Evolutionary conservation across 2,888 invertebrate species (phyloP).

Genomic region (Cepaea hortensis): DNA sequence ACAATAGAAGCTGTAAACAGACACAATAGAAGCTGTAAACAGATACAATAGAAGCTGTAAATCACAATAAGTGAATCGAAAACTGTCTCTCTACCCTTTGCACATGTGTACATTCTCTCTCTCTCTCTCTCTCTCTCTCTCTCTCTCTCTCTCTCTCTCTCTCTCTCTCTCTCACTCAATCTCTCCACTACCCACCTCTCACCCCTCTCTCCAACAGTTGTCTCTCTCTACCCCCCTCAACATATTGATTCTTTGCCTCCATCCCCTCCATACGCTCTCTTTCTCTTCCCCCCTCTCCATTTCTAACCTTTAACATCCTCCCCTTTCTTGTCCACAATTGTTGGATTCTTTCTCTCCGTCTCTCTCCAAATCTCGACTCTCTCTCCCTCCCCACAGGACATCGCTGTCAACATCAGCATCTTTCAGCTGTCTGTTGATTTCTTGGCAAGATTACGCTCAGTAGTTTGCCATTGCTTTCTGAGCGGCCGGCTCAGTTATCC

Average conservation of each 20-base stretch:
- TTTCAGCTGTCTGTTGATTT: too few relatives aligned
- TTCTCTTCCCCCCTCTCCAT: too few relatives aligned
- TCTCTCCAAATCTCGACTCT: not conserved
- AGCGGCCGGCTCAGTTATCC: too few relatives aligned
- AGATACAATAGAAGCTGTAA: too few relatives aligned
- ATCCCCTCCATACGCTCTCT: too few relatives aligned
- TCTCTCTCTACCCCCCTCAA: not conserved
- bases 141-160: slow-evolving; percentile 11
- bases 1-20: too few relatives aligned
- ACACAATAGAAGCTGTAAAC: too few relatives aligned
- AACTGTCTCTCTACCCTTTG: not conserved
- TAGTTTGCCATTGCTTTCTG: too few relatives aligned
- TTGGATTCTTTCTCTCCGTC: not conserved
- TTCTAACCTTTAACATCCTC: not conserved
- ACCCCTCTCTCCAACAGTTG: too few relatives aligned
- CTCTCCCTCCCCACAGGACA: not conserved
- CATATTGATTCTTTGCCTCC: not conserved
- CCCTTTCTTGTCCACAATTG: not conserved
- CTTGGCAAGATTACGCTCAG: too few relatives aligned
- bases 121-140: slow-evolving; percentile 3
- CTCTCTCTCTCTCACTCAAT: not conserved
- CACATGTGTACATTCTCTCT: not conserved
- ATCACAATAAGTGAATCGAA: too few relatives aligned
- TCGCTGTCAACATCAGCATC: too few relatives aligned
- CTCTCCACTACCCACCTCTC: not conserved